These are phyloP conservation scores for Campylorhamphus procurvoides DNA, from an alignment of 2,113 vertebrate genomes.

Conservation along the genomic window DNA sequence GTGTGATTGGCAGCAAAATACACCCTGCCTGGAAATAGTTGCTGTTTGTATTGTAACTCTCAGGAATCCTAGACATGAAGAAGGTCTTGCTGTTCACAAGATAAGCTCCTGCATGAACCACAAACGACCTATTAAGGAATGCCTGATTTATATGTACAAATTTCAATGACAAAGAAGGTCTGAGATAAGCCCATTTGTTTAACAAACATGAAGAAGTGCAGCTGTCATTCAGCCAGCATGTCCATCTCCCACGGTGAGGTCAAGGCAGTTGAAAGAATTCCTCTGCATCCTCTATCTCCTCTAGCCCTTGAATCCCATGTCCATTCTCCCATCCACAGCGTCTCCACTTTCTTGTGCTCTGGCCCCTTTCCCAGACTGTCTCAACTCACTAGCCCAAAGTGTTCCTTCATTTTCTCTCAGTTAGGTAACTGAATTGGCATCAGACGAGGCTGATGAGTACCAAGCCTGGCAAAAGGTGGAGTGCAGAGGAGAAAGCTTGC, in stretches of 20 bases:
- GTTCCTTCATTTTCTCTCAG: accelerated
- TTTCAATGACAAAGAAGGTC: background rate
- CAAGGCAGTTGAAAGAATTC: background rate
- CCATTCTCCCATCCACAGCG: background rate
- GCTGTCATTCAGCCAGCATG: background rate
- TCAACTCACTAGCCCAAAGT: background rate
- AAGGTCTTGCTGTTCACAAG: background rate
- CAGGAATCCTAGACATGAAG: background rate
- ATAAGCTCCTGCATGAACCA: background rate
- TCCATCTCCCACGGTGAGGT: background rate
- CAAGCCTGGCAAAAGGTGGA: background rate
- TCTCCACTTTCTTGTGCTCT: background rate
- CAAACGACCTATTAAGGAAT: background rate
- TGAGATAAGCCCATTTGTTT: background rate
- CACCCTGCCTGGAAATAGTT: background rate
- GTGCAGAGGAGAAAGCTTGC: background rate
- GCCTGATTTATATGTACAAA: background rate
- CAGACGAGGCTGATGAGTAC: accelerated
- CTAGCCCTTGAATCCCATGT: background rate
- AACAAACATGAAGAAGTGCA: background rate
- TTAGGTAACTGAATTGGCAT: accelerated
- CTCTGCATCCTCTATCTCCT: background rate
- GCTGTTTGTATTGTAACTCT: background rate
- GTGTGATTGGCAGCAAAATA: background rate
- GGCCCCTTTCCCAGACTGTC: background rate